Conservation (phyloP, 2,888 invertebrate species). For the Brenthis daphne region DNA sequence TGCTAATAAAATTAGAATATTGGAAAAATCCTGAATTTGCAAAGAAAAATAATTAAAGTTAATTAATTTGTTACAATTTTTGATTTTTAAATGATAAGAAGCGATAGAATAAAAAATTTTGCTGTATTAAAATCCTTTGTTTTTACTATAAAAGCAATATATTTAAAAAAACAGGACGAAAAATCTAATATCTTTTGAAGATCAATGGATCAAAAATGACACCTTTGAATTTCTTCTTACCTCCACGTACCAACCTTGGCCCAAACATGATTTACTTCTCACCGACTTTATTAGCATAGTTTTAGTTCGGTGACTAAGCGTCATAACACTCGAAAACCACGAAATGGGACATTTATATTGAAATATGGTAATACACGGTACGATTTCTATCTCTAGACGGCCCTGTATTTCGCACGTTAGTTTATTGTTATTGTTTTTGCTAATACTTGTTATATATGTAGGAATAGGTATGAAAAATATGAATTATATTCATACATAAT, state of each 20-base stretch:
- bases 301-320: conserved; percentile 62
- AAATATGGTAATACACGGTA: conserved; percentile 38
- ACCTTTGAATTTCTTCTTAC: conserved; percentile 34
- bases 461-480: neutral
- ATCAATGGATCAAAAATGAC: too few relatives aligned
- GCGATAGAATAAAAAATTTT: too few relatives aligned
- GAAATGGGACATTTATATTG: conserved; percentile 37
- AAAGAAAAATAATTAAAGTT: too few relatives aligned
- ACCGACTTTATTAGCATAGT: conserved; percentile 59
- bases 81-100: too few relatives aligned
- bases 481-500: too few relatives aligned
- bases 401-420: conserved; percentile 32
- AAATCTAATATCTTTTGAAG: too few relatives aligned
- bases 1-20: too few relatives aligned
- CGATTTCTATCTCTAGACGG: conserved; percentile 37
- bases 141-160: too few relatives aligned
- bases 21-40: too few relatives aligned
- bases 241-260: conserved; percentile 59
- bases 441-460: conserved; percentile 30
- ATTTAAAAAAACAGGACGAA: too few relatives aligned
- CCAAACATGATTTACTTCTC: conserved; percentile 64
- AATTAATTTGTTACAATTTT: too few relatives aligned
- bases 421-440: conserved; percentile 34
- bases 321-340: conserved; percentile 42
- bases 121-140: too few relatives aligned